Evolutionary conservation across 2,888 invertebrate species (phyloP).

Genomic region (Patella depressa): DNA sequence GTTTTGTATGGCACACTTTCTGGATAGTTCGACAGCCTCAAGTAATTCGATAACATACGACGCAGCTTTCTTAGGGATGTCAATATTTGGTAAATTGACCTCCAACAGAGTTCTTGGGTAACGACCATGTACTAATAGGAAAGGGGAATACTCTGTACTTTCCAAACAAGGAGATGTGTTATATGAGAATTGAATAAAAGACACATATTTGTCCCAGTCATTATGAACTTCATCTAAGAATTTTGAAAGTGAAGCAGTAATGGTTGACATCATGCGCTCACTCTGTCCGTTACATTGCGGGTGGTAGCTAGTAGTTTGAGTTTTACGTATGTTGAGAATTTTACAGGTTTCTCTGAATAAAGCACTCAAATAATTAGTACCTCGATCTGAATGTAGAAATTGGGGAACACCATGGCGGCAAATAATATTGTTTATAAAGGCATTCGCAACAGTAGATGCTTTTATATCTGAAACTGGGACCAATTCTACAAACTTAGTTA

Average conservation of each 20-base stretch:
- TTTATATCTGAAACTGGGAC: constrained; percentile 15
- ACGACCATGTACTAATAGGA: neutral
- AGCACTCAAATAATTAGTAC: constrained; percentile 12
- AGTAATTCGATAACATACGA: neutral
- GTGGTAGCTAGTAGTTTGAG: constrained; percentile 14
- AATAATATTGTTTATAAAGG: constrained; percentile 12
- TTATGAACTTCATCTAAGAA: neutral
- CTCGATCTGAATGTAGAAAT: constrained; percentile 4
- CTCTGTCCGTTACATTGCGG: constrained; percentile 21
- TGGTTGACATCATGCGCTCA: neutral
- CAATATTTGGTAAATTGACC: neutral
- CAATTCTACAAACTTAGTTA: constrained; percentile 18
- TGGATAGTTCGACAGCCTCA: neutral
- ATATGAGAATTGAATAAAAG: constrained; percentile 2
- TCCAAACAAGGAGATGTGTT: neutral
- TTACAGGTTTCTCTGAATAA: constrained; percentile 18
- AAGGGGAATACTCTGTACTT: neutral
- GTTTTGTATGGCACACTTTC: neutral
- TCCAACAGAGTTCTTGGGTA: neutral
- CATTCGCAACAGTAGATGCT: constrained; percentile 12
- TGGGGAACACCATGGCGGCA: constrained; percentile 19
- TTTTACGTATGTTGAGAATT: constrained; percentile 16
- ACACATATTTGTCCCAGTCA: neutral
- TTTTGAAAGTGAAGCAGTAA: neutral
- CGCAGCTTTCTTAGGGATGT: neutral